Evolutionary conservation across 1,140 invertebrate genomes (phyloP), one percentile per base, ranked within the genome.

Genomic region (Cyclargus thomasi): DNA sequence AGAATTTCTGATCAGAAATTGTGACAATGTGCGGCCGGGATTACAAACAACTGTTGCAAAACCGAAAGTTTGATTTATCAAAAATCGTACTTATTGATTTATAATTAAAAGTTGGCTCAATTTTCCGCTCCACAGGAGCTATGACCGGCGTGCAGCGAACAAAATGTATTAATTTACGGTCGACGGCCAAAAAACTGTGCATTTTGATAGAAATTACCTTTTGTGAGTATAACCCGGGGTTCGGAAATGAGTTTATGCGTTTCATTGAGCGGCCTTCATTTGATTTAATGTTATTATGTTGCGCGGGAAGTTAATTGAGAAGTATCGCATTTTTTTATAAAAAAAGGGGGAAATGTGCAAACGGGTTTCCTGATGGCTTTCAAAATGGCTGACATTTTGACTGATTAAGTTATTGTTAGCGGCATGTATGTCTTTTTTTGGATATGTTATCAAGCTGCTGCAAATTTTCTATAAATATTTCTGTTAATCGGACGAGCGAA

Each of bases 241-340:
- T 74, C 78, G 80, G 78, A 83, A 82, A 85, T 85, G 74, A 82
- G 74, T 77, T 79, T 75, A 83, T 82, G 77, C 77, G 81, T 85
- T 83, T 75, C 80, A 78, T 78, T 78, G 74, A 74, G 74, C 75
- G 72, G 72, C 64, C 69, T 80, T 74, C 76, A 70, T 77, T 80
- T 81, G 75, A 78, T 83, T 80, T 81, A 83, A 79, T 75, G 78
- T 79, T 79, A 82, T 82, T 66, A n/a, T 66, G 21, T 23, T 20
- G 20, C 17, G 23, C n/a, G 23, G 65, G 53, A 22, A 11, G 17
- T 59, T 59, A 59, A 59, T 59, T 22, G 55, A 21, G 18, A 20
- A 10, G 10, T 21, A 59, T 59, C 18, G 55, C 17, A 10, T 59
- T 22, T 59, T 59, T n/a, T n/a, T n/a, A n/a, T n/a, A n/a, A n/a